phyloP scores from a whole-genome alignment of 2,113 vertebrate species.

The Barnardius zonarius region DNA sequence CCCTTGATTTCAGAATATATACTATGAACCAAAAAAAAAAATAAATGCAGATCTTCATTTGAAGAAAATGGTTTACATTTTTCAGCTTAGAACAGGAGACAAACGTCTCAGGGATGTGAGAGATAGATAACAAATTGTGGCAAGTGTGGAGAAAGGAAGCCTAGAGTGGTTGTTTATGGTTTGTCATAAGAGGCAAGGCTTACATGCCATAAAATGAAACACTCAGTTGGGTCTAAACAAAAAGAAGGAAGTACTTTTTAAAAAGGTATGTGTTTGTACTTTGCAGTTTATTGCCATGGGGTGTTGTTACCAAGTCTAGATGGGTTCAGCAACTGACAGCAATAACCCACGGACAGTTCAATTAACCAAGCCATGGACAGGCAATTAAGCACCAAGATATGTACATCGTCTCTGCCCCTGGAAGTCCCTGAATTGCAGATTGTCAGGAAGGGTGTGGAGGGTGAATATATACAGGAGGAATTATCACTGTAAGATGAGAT shows the following conservation, averaged over 20 bases:
- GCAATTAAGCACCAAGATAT: not conserved
- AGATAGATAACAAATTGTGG: not conserved
- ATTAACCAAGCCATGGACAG: not conserved
- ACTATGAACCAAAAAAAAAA: not conserved
- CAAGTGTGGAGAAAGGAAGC: not conserved
- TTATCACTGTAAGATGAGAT: not conserved
- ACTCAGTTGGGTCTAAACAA: not conserved
- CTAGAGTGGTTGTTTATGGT: accelerated
- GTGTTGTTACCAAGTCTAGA: not conserved
- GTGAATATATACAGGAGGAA: not conserved
- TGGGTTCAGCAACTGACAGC: not conserved
- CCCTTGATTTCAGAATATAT: not conserved
- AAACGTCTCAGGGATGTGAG: not conserved
- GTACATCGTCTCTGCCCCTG: accelerated
- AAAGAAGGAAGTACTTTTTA: not conserved
- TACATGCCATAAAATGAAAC: not conserved
- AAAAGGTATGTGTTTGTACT: not conserved
- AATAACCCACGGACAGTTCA: not conserved
- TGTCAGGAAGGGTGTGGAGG: not conserved
- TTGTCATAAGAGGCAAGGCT: not conserved
- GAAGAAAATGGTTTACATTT: not conserved
- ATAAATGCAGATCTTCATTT: not conserved
- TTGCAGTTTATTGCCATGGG: not conserved
- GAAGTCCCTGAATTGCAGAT: not conserved
- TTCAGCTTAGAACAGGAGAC: not conserved